phyloP scores from a whole-genome alignment of 2,888 invertebrate species.

The Pyrrhosoma nymphula region DNA sequence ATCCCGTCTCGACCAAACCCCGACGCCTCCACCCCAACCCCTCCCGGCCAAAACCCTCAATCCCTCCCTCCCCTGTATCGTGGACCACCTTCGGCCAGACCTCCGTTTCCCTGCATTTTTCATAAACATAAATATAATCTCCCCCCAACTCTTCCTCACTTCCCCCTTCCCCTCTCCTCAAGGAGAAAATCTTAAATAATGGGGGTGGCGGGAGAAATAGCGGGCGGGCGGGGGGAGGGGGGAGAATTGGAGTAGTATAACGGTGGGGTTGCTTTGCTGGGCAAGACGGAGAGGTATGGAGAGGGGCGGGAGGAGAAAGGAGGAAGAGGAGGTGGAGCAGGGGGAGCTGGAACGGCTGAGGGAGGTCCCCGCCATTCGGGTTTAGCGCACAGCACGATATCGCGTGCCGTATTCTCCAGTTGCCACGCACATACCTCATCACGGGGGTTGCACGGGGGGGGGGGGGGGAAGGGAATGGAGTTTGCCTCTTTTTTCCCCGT shows the following conservation, averaged over 20 bases:
- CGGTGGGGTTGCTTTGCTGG: neutral
- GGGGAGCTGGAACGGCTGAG: neutral
- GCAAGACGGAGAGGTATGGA: no score
- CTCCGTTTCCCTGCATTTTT: neutral
- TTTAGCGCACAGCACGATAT: constrained; percentile 40
- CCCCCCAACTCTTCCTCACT: neutral
- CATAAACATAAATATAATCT: constrained; percentile 29
- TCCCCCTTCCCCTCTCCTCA: neutral
- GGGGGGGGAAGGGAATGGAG: neutral
- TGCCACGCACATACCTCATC: constrained; percentile 65
- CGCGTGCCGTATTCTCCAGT: constrained; percentile 61
- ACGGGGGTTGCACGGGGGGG: neutral
- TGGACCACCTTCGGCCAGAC: constrained; percentile 16
- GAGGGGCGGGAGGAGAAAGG: no score
- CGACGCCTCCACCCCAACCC: neutral
- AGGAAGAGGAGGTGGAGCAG: neutral
- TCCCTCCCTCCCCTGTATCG: neutral
- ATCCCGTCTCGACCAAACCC: neutral
- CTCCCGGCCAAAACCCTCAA: neutral
- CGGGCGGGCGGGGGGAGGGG: neutral
- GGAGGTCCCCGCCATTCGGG: constrained; percentile 26
- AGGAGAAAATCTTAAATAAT: constrained; percentile 43
- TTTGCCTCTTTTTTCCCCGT: neutral
- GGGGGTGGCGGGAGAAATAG: neutral
- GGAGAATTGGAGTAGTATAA: no score